Evolutionary conservation across 1,140 invertebrate genomes (phyloP), one percentile per base, ranked within the genome.

Genomic region (Cecropterus lyciades): DNA sequence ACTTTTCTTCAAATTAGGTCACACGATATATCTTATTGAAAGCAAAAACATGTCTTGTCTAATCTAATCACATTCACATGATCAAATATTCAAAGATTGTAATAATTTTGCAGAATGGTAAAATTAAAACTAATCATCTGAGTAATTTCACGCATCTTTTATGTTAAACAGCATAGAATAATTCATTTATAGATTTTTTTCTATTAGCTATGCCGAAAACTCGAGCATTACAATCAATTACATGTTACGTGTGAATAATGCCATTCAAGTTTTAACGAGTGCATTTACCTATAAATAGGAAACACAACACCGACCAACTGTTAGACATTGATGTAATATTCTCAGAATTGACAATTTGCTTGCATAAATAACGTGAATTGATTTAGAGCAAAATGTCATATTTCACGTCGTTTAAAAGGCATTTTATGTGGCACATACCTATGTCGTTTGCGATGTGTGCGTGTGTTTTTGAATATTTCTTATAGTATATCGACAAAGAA

Each of bases 291-390:
- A 72, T 63, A 57, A 69, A 69, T 69, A 66, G 71, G 77, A 80
- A 84, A 84, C 76, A 73, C 60, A 78, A 84, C 80, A 84, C 84
- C 82, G 17, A 59, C 64, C 71, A 77, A 82, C 75, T 83, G 80
- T 74, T 59, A 72, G 68, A 65, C 56, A 67, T 73, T 74, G 66
- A 75, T 78, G 79, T 80, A 77, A 83, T 73, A 76, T 86, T 86
- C 84, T 77, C 13, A 77, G 84, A 86, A 84, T 75, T 73, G 15
- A 43, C 69, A 73, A 73, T 82, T 70, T 84, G 82, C 80, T 78
- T 82, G 77, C 75, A 72, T 68, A 69, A 69, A 75, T 71, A 78
- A 66, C 64, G 55, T 57, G 62, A 72, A 76, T 65, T 64, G 60
- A 65, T 69, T 72, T 65, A 57, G 57, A 60, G 45, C 57, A 60